These are phyloP conservation scores for Conus betulinus DNA, from an alignment of 1,140 invertebrate species.

Conservation along the genomic window DNA sequence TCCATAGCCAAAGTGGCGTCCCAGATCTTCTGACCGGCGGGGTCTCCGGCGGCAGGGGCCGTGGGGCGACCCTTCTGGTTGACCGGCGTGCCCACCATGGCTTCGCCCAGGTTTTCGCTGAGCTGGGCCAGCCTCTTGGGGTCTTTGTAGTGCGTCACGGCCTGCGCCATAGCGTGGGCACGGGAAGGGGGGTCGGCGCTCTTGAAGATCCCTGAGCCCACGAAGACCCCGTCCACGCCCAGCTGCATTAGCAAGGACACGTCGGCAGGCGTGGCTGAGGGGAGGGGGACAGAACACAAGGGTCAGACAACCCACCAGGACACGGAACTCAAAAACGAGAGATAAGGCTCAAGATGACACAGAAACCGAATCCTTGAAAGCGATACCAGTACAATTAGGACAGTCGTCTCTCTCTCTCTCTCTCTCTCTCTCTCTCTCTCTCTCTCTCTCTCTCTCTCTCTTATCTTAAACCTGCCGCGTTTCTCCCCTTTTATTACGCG, in stretches of 20 bases:
- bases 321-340: too few species aligned
- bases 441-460: too few species aligned
- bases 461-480: too few species aligned
- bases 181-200: conserved; percentile 61
- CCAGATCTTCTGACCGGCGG: conserved; percentile 16
- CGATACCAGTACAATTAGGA: too few species aligned
- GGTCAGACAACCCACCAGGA: too few species aligned
- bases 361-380: too few species aligned
- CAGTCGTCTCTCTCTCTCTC: too few species aligned
- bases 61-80: conserved; percentile 10
- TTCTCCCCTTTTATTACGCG: too few species aligned
- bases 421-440: too few species aligned
- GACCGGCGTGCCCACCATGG: conserved; percentile 65
- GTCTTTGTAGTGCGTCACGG: conserved; percentile 70
- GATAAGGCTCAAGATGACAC: too few species aligned
- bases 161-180: conserved; percentile 69
- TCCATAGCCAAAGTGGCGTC: conserved; percentile 31
- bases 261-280: conserved; percentile 69
- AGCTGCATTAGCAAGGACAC: conserved; percentile 72
- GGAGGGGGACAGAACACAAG: background rate
- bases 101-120: conserved; percentile 64
- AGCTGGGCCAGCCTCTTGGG: conserved; percentile 61
- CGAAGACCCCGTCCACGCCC: conserved; percentile 69
- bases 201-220: conserved; percentile 73
- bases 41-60: background rate